Conservation (phyloP, 2,113 vertebrate species). For the Glaucomys volans region DNA sequence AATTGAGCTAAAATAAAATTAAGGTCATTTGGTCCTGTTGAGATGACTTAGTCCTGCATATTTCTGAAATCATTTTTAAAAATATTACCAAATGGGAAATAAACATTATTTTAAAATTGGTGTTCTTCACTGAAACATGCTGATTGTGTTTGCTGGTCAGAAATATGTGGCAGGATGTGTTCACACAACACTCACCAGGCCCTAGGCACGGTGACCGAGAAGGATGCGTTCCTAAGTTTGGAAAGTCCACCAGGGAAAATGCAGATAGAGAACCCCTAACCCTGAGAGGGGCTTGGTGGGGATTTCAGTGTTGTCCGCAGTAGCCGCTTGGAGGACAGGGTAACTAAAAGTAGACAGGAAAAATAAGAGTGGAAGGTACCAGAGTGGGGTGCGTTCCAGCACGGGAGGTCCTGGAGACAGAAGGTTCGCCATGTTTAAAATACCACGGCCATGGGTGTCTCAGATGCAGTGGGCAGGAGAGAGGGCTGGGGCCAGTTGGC, state of each 20-base stretch:
- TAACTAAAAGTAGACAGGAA: background rate
- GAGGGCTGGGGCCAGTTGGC: background rate
- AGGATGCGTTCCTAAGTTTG: background rate
- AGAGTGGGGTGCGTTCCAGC: rapidly evolving
- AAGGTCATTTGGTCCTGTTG: background rate
- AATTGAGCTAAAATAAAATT: background rate
- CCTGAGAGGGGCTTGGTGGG: rapidly evolving
- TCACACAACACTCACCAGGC: rapidly evolving
- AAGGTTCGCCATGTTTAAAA: too few relatives aligned
- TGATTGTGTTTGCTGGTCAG: background rate
- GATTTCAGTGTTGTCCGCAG: background rate
- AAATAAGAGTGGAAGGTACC: background rate
- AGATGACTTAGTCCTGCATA: background rate
- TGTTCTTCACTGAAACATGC: background rate
- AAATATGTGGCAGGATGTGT: background rate
- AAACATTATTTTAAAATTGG: background rate
- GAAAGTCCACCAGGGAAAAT: background rate
- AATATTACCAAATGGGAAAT: background rate
- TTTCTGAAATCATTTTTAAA: background rate
- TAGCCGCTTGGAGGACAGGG: background rate
- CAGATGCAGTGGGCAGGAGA: background rate
- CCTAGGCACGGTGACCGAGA: background rate
- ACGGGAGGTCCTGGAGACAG: rapidly evolving
- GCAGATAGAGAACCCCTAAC: background rate
- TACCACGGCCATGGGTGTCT: rapidly evolving